Conservation (phyloP, 2,888 invertebrate species). For the Eilema caniola region DNA sequence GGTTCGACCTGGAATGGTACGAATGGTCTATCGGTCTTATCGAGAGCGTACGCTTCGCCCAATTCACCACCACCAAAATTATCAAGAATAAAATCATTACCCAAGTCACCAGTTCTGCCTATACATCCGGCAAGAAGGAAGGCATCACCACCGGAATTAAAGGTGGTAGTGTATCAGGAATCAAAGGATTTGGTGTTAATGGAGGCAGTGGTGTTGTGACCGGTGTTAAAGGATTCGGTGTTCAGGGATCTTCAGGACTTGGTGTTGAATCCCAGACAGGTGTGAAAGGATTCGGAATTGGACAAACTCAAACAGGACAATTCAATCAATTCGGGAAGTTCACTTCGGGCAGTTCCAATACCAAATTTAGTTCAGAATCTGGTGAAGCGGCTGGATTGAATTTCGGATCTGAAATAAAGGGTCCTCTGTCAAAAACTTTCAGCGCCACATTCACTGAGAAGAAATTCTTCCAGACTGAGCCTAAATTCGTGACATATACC, state of each 20-base stretch:
- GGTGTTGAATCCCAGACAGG: slow-evolving; percentile 21
- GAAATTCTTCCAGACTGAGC: slow-evolving; percentile 75
- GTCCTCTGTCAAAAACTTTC: slow-evolving; percentile 72
- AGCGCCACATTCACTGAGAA: slow-evolving; percentile 74
- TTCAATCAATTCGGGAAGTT: slow-evolving; percentile 53
- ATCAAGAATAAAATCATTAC: slow-evolving; percentile 59
- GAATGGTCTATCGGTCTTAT: slow-evolving; percentile 80
- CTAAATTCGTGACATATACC: slow-evolving; percentile 64
- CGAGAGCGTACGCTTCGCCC: slow-evolving; percentile 74
- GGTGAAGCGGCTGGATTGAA: slow-evolving; percentile 46
- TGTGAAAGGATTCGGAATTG: slow-evolving; percentile 39
- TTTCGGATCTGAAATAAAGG: slow-evolving; percentile 63
- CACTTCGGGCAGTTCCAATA: slow-evolving; percentile 5
- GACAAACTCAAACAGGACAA: slow-evolving; percentile 48
- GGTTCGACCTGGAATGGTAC: slow-evolving; percentile 88
- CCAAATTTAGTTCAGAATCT: slow-evolving; percentile 56
- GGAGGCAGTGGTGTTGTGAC: slow-evolving; percentile 16
- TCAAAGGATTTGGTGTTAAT: slow-evolving; percentile 16
- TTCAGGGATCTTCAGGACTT: slow-evolving; percentile 22
- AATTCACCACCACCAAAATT: slow-evolving; percentile 63
- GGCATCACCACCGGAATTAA: slow-evolving; percentile 27
- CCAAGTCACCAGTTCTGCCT: slow-evolving; percentile 53
- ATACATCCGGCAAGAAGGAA: slow-evolving; percentile 49
- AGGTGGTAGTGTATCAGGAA: background rate
- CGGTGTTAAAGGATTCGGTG: slow-evolving; percentile 26